Base-by-base conservation (phyloP, 2,113 vertebrate genomes). In the Tiliqua scincoides region DNA sequence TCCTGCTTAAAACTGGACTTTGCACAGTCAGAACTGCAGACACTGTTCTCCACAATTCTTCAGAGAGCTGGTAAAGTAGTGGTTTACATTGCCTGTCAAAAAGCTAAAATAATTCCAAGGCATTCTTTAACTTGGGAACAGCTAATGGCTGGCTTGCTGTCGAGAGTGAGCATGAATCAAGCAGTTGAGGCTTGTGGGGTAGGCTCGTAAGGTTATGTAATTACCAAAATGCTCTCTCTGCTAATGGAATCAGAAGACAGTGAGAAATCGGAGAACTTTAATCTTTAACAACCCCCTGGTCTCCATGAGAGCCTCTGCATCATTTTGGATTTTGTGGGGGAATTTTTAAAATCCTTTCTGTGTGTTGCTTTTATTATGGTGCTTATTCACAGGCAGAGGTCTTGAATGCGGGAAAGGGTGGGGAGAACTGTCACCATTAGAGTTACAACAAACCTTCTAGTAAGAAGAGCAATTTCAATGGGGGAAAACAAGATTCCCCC, bases 31-130 rank as follows among this genome's bases (percentile, higher is more conserved):
- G 74, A 78, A 10, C 63, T 52, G 65, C 35, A 88, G 37, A 71
- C 9, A 6, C 62, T 59, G 62, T 59, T 57, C 25, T 71, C 32
- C 35, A 20, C 21, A 52, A 14, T 63, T 79, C 67, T 63, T 83
- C 37, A 21, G 57, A 71, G 80, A 52, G 72, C 65, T 61, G 40
- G 57, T 79, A 48, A 70, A 78, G 52, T 11, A 52, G 86, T 43
- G n/a, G 74, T 83, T 52, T 78, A 63, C 83, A 74, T 88, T n/a
- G 25, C 43, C 54, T 71, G 75, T 63, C 74, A 54, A 25, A 43
- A 65, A 17, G n/a, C 76, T 86, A 83, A 88, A 88, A 81, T 52
- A 72, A 88, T 72, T 17, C 62, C 23, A 35, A 62, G 54, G n/a
- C 65, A 78, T 70, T 71, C 54, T 78, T 61, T 61, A 62, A 37